Evolutionary conservation across 2,797 vertebrate species (phyloP), one percentile per base, ranked within the genome.

Genomic region (Poecilia velifera): DNA sequence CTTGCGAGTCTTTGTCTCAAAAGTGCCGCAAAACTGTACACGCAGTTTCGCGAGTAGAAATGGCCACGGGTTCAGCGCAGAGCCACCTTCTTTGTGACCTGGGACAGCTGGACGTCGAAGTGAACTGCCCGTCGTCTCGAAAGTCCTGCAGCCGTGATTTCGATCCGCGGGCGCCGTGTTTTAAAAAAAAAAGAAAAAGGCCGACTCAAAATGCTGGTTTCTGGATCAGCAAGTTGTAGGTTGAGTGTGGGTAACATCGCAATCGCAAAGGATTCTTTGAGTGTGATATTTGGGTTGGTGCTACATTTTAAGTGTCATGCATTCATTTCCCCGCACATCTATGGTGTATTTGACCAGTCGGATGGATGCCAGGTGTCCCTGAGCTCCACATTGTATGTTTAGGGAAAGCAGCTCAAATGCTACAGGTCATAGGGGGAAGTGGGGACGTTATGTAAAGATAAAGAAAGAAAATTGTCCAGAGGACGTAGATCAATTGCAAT

Each of bases 111-210:
- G 49, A 70, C 66, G 49, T 59, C 73, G 43, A 70, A 1, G 74
- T 66, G 22, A 76, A 31, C 18, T 47, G 10, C 72, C 22, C 25
- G 6, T 41, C 28, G 14, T 64, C 31, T 43, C 4, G 34, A 31
- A 82, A 77, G 70, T 83, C 41, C 34, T 18, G 39, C 41, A 80
- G 57, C 3, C 20, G 66, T 39, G 66, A 79, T 74, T 36, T 31
- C 3, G 13, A 75, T 64, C 59, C 55, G 43, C 76, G 39, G 53
- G 46, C 18, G 1, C 46, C 51, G 73, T 46, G 31, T 34, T 25
- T 76, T 53, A 76, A 77, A 31, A 31, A 31, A 31, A 31, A 31
- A 31, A 31, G 31, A 31, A 31, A 31, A 51, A 73, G 9, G 28
- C 31, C 22, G 34, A n/a, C 12, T 41, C 36, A 25, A 41, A 41